Evolutionary conservation across 2,888 invertebrate genomes (phyloP).

Genomic region (Norana najaformis): DNA sequence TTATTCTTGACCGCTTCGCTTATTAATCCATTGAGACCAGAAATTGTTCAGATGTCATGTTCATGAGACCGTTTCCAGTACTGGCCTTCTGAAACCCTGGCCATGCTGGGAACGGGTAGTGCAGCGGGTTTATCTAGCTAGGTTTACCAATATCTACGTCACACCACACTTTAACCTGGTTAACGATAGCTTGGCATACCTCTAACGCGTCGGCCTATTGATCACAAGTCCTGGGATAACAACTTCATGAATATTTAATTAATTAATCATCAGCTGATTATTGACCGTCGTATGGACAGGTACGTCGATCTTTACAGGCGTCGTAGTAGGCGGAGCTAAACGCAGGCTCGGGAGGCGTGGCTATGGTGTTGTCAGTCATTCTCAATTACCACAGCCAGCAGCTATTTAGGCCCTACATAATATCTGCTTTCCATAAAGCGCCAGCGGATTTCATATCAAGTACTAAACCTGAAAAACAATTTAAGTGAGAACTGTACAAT

Average conservation of each 20-base stretch:
- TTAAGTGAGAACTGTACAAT: too few relatives aligned
- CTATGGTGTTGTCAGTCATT: neutral
- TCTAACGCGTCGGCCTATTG: neutral
- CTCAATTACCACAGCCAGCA: neutral
- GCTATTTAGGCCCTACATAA: too few relatives aligned
- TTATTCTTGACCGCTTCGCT: neutral
- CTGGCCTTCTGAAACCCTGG: neutral
- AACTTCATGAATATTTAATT: slow-evolving; percentile 13
- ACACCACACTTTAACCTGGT: slow-evolving; percentile 13
- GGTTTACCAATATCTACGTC: slow-evolving; percentile 5
- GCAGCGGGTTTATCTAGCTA: neutral
- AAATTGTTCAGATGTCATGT: slow-evolving; percentile 3
- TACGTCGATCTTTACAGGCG: slow-evolving; percentile 4
- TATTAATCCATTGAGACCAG: slow-evolving; percentile 4
- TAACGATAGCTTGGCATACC: slow-evolving; percentile 13
- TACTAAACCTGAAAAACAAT: too few relatives aligned
- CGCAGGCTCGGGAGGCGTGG: neutral
- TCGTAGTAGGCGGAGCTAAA: slow-evolving; percentile 9
- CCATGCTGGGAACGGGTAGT: neutral
- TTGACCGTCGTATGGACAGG: neutral
- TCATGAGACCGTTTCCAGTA: neutral
- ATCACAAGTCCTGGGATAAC: slow-evolving; percentile 10
- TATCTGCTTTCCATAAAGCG: neutral
- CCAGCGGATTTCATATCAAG: too few relatives aligned
- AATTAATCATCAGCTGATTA: slow-evolving; percentile 13